Conservation (phyloP, 2,113 vertebrate species). For the Oceanites oceanicus region DNA sequence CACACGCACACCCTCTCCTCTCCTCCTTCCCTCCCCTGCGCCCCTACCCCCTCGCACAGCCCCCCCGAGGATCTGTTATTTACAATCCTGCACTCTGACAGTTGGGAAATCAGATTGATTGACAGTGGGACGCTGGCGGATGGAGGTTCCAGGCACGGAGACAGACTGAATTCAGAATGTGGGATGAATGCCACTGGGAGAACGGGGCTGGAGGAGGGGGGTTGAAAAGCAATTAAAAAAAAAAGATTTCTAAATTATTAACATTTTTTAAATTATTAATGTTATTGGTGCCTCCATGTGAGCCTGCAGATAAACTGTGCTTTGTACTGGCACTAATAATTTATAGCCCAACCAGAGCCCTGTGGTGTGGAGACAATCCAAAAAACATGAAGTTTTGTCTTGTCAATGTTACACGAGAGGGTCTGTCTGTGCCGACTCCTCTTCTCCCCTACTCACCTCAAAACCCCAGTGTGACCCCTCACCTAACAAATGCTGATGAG, state of each 20-base stretch:
- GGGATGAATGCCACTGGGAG: constrained; percentile 40
- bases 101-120: constrained; percentile 83
- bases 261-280: constrained; percentile 79
- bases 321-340: constrained; percentile 58
- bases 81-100: constrained; percentile 74
- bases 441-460: background rate
- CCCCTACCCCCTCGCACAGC: background rate
- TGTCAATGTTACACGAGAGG: background rate
- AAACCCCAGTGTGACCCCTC: background rate
- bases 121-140: constrained; percentile 80
- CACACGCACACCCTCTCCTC: background rate
- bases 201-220: background rate
- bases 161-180: constrained; percentile 66
- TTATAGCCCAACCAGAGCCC: constrained; percentile 20
- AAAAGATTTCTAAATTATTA: constrained; percentile 78
- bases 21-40: background rate
- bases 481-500: background rate
- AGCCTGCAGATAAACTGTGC: constrained; percentile 60
- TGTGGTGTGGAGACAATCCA: constrained; percentile 41
- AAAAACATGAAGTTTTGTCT: constrained; percentile 14
- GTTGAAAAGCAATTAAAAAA: constrained; percentile 70
- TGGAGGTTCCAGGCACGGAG: constrained; percentile 75
- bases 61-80: constrained; percentile 73
- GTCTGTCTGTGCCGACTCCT: background rate
- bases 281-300: constrained; percentile 63